phyloP scores from a whole-genome alignment of 2,888 invertebrate species.

The Carpatolechia fugitivella region DNA sequence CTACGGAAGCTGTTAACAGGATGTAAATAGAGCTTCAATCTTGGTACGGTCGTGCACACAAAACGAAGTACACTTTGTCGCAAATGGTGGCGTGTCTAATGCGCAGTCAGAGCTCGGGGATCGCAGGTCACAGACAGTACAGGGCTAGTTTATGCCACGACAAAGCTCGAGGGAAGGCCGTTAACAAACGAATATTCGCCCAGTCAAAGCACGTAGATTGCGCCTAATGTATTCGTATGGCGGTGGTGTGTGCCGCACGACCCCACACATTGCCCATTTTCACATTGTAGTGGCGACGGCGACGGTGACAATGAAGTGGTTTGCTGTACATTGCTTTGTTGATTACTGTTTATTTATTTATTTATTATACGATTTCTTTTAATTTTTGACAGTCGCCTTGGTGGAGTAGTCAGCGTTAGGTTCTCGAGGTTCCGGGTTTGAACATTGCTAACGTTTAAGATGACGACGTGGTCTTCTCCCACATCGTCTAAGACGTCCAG shows the following conservation, averaged over 20 bases:
- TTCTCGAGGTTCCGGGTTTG: no score
- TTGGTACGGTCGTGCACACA: not conserved
- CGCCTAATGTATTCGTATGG: slow-evolving; percentile 59
- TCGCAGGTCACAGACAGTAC: slow-evolving; percentile 15
- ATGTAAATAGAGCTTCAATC: no score
- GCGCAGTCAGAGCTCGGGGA: slow-evolving; percentile 10
- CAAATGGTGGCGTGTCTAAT: slow-evolving; percentile 7
- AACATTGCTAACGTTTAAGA: no score
- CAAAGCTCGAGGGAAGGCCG: slow-evolving; percentile 41
- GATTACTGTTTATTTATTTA: not conserved
- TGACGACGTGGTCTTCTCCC: no score
- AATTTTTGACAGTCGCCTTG: not conserved
- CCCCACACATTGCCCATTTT: slow-evolving; percentile 24
- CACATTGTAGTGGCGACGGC: slow-evolving; percentile 24
- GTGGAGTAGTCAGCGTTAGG: no score
- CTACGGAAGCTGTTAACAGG: no score
- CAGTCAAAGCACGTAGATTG: slow-evolving; percentile 55
- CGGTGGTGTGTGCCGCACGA: slow-evolving; percentile 34
- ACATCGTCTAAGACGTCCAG: no score
- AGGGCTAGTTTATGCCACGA: slow-evolving; percentile 29
- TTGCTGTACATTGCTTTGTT: not conserved
- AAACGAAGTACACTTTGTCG: slow-evolving; percentile 3
- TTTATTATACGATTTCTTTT: no score
- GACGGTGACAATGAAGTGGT: not conserved
- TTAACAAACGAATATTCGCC: slow-evolving; percentile 48